Conservation (phyloP, 1,140 invertebrate genomes). For the Listronotus oregonensis region DNA sequence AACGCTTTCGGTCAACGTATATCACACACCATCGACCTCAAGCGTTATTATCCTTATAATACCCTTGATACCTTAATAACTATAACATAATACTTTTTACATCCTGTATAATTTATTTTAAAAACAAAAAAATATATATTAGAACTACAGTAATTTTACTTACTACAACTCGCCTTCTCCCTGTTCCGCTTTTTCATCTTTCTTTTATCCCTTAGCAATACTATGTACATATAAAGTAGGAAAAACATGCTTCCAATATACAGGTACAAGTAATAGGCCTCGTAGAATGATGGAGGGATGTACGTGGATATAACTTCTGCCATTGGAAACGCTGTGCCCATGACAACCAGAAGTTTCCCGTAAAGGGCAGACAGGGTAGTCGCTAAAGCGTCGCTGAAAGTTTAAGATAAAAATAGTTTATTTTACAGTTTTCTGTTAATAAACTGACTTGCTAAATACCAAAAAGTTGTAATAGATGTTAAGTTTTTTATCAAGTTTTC, state of each 20-base stretch:
- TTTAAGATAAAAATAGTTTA: constrained; percentile 16
- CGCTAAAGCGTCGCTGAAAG: constrained; percentile 76
- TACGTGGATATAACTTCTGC: constrained; percentile 90
- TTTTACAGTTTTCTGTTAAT: no score
- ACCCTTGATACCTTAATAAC: no score
- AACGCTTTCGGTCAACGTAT: no score
- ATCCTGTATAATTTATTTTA: no score
- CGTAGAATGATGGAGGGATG: constrained; percentile 88
- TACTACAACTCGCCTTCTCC: constrained; percentile 13
- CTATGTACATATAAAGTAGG: constrained; percentile 82
- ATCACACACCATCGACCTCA: no score
- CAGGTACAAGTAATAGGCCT: constrained; percentile 88
- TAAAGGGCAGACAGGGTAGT: constrained; percentile 89
- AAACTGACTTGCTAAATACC: no score
- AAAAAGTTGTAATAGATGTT: no score
- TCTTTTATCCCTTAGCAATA: constrained; percentile 67
- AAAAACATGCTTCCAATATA: constrained; percentile 90
- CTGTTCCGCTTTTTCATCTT: constrained; percentile 46
- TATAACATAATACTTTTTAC: no score
- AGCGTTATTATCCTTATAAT: no score
- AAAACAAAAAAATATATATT: no score
- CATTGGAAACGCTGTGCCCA: constrained; percentile 93
- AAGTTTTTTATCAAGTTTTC: no score
- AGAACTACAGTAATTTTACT: no score
- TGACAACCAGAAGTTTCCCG: constrained; percentile 90